phyloP scores from a whole-genome alignment of 2,113 vertebrate genomes.

The Archilochus colubris region DNA sequence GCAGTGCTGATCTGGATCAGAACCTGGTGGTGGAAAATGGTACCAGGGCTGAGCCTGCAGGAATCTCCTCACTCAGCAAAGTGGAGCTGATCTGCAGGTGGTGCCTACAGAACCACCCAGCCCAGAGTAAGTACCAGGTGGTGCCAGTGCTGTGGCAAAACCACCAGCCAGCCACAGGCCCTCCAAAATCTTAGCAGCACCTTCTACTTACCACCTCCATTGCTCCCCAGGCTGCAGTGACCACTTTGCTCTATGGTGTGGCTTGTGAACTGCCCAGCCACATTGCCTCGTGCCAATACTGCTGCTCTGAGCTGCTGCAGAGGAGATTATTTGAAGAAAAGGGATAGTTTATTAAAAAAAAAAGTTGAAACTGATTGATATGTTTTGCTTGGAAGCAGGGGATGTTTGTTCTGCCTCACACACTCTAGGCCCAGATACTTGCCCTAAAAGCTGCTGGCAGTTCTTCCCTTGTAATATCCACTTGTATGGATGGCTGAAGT shows the following conservation, averaged over 20 bases:
- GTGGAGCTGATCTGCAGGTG: neutral
- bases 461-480: neutral
- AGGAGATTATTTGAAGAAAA: neutral
- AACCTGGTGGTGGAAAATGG: neutral
- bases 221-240: neutral
- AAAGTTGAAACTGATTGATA: neutral
- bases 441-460: neutral
- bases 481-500: neutral
- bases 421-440: neutral
- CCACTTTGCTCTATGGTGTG: accelerated
- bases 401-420: conserved; percentile 7
- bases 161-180: neutral
- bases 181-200: neutral
- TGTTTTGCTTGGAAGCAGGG: neutral
- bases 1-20: neutral
- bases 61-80: neutral
- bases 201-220: neutral
- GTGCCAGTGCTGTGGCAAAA: neutral
- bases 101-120: neutral
- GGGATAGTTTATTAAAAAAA: neutral
- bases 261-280: accelerated
- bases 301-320: neutral
- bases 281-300: accelerated
- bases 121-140: neutral
- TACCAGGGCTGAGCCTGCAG: neutral